A percentile compares a stretch with the other conserved stretches of the same genome.
These are phyloP conservation scores for Copsychus sechellarum DNA, from an alignment of 2,113 vertebrate genomes.

Conservation along the genomic window DNA sequence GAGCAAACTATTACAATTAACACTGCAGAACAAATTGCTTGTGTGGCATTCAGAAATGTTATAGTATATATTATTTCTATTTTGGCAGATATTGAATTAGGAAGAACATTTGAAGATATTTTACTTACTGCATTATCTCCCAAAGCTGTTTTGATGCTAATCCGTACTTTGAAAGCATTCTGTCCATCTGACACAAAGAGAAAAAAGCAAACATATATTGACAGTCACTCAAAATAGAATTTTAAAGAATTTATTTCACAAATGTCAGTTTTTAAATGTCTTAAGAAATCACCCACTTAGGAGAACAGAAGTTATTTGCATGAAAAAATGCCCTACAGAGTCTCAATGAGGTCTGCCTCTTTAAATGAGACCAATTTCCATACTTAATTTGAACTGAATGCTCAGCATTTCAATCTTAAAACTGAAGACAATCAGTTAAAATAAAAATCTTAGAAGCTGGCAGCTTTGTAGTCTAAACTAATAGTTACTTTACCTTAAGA, in stretches of 20 bases:
- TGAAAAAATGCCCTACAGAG: neutral
- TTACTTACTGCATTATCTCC: constrained; percentile 87
- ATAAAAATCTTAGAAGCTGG: neutral
- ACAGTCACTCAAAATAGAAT: neutral
- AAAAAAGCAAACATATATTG: constrained; percentile 14
- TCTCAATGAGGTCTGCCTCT: neutral
- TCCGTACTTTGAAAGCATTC: constrained; percentile 87
- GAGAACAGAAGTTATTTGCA: neutral
- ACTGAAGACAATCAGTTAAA: neutral
- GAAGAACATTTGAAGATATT: neutral
- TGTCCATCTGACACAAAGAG: constrained; percentile 74
- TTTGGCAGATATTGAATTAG: neutral
- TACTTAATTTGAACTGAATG: neutral
- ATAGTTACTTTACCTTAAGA: neutral
- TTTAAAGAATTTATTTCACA: neutral
- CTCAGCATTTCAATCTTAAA: neutral
- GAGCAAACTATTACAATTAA: neutral
- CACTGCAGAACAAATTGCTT: neutral
- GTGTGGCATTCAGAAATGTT: neutral
- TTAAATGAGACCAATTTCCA: neutral
- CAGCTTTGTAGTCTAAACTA: neutral
- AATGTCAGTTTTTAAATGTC: neutral
- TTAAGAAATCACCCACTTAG: neutral
- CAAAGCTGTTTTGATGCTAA: constrained; percentile 89
- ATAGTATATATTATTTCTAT: neutral